phyloP scores from a whole-genome alignment of 53 echinoderm and acorn worm genomes.

The Arbacia lixula region DNA sequence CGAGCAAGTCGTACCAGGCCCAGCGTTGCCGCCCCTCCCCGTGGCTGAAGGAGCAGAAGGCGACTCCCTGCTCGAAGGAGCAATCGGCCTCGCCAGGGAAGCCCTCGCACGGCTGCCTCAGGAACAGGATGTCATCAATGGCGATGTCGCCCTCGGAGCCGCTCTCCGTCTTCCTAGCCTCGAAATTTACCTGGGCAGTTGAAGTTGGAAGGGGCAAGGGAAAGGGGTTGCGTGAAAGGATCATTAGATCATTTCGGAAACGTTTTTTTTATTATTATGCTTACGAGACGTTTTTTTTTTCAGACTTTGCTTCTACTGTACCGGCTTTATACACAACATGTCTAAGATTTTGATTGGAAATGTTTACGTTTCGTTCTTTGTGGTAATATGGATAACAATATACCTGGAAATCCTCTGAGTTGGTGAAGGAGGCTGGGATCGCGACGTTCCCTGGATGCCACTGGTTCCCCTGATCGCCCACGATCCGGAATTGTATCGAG shows the following conservation, averaged over 20 bases:
- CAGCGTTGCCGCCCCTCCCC: neutral
- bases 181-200: conserved; percentile 2
- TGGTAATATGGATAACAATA: no score
- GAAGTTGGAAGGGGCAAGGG: no score
- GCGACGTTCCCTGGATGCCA: conserved; percentile 24
- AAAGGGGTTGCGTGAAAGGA: no score
- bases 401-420: conserved; percentile 12
- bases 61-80: conserved; percentile 67
- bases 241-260: no score
- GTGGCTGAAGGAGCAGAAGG: conserved; percentile 9
- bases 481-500: neutral
- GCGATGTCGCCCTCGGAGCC: conserved; percentile 74
- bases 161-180: conserved; percentile 2
- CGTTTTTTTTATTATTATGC: no score
- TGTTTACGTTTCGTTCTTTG: no score
- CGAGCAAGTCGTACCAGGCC: conserved; percentile 29
- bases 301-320: no score
- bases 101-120: conserved; percentile 75
- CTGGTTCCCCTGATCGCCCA: conserved; percentile 11
- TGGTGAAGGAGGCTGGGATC: conserved; percentile 1
- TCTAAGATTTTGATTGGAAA: no score
- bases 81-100: conserved; percentile 57
- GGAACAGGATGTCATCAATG: conserved; percentile 77
- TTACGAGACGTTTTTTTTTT: no score
- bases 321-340: no score